phyloP scores from a whole-genome alignment of 2,888 invertebrate species.

The Strigamia crassipes region DNA sequence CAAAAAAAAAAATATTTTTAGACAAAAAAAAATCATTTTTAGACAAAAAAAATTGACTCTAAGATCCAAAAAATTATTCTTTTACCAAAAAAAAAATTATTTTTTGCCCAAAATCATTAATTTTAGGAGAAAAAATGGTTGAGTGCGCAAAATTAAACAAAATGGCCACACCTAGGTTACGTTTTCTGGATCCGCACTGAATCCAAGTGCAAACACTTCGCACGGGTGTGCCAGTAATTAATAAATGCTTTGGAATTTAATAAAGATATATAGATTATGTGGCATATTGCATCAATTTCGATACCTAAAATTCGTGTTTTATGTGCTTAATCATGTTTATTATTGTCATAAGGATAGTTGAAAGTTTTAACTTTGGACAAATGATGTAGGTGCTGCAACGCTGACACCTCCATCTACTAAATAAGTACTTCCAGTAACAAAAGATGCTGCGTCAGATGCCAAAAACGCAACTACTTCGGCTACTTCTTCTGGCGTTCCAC shows the following conservation, averaged over 20 bases:
- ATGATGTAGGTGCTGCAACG: not conserved
- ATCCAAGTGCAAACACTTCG: too few relatives aligned
- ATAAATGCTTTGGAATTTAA: slow-evolving; percentile 23
- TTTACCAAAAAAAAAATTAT: too few relatives aligned
- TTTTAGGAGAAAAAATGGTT: too few relatives aligned
- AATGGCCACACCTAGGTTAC: too few relatives aligned
- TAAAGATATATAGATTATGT: not conserved
- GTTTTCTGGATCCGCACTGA: too few relatives aligned
- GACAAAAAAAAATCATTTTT: too few relatives aligned
- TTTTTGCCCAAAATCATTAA: too few relatives aligned
- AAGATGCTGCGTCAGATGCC: slow-evolving; percentile 28
- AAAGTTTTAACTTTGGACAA: not conserved
- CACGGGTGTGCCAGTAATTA: too few relatives aligned
- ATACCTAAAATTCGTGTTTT: not conserved
- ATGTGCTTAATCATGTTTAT: not conserved
- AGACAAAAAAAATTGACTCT: too few relatives aligned
- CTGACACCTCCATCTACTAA: not conserved
- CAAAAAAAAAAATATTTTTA: too few relatives aligned
- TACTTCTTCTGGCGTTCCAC: slow-evolving; percentile 9
- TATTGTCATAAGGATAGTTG: not conserved
- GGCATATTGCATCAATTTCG: not conserved
- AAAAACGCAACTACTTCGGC: slow-evolving; percentile 19
- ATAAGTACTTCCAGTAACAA: slow-evolving; percentile 1
- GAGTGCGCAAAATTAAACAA: too few relatives aligned
- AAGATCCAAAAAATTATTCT: too few relatives aligned